Conservation (phyloP, 2,113 vertebrate species). For the Sturnus vulgaris region DNA sequence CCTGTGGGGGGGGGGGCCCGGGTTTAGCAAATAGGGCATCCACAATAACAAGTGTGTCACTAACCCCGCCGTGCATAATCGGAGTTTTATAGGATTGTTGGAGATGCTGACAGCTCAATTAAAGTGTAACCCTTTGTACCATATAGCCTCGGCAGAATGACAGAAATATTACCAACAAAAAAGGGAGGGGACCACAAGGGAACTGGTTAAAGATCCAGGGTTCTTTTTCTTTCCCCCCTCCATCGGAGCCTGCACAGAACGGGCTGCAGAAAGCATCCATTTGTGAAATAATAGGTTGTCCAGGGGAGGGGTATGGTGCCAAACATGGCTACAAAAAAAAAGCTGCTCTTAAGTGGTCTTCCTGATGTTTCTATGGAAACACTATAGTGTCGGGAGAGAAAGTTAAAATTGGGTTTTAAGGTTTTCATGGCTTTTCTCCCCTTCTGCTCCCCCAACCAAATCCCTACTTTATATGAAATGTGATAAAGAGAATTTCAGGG, state of each 20-base stretch:
- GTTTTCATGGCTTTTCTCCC: not conserved
- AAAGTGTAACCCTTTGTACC: slow-evolving; percentile 80
- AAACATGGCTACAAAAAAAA: slow-evolving; percentile 35
- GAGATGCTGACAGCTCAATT: slow-evolving; percentile 83
- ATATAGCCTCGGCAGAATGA: slow-evolving; percentile 62
- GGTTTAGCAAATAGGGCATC: slow-evolving; percentile 81
- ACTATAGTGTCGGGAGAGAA: slow-evolving; percentile 41
- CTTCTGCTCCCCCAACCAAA: not conserved
- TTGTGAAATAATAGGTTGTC: slow-evolving; percentile 51
- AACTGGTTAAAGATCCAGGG: slow-evolving; percentile 65
- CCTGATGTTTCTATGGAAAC: slow-evolving; percentile 73
- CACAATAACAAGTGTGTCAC: slow-evolving; percentile 82
- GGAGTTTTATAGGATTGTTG: slow-evolving; percentile 75
- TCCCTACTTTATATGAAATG: not conserved
- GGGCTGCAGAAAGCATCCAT: slow-evolving; percentile 43
- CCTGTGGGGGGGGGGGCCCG: slow-evolving; percentile 67
- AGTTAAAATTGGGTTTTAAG: slow-evolving; percentile 58
- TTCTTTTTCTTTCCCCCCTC: slow-evolving; percentile 36
- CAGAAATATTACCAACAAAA: slow-evolving; percentile 76
- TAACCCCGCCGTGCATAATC: slow-evolving; percentile 80
- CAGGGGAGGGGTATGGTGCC: slow-evolving; percentile 33
- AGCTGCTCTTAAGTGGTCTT: slow-evolving; percentile 43
- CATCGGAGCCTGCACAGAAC: slow-evolving; percentile 3
- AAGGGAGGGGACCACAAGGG: slow-evolving; percentile 68
- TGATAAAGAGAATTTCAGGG: not conserved